Evolutionary conservation across 2,113 vertebrate genomes (phyloP).

Genomic region (Ranitomeya variabilis): DNA sequence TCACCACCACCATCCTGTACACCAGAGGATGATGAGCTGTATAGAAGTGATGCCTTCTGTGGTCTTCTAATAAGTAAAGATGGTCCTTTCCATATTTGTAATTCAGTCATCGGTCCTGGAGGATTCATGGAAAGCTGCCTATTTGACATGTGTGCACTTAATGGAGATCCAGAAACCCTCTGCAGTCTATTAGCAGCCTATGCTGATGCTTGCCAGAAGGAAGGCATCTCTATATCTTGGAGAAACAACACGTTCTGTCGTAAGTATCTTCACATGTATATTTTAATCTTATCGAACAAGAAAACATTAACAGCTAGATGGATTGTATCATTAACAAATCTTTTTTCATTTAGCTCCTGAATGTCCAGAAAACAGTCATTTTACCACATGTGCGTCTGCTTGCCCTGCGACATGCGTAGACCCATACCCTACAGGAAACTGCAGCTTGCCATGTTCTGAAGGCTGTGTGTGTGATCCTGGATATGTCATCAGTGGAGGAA

Average conservation of each 20-base stretch:
- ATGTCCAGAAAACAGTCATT: slow-evolving; percentile 69
- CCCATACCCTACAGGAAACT: slow-evolving; percentile 64
- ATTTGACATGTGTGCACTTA: slow-evolving; percentile 71
- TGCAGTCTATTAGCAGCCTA: slow-evolving; percentile 69
- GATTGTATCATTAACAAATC: neutral
- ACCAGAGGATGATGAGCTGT: slow-evolving; percentile 57
- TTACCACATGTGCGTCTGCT: slow-evolving; percentile 66
- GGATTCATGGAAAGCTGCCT: slow-evolving; percentile 72
- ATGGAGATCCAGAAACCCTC: slow-evolving; percentile 60
- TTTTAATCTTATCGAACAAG: neutral
- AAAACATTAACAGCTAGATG: no score
- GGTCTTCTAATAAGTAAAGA: slow-evolving; percentile 67
- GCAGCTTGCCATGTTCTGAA: slow-evolving; percentile 64
- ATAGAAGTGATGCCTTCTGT: slow-evolving; percentile 68
- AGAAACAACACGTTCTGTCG: slow-evolving; percentile 73
- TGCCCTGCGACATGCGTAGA: slow-evolving; percentile 67
- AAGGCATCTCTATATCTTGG: slow-evolving; percentile 71
- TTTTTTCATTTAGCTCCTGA: slow-evolving; percentile 30
- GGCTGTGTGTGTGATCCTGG: slow-evolving; percentile 71
- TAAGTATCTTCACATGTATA: slow-evolving; percentile 64
- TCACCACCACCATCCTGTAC: slow-evolving; percentile 64
- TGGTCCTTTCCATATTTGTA: slow-evolving; percentile 71
- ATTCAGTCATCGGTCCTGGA: slow-evolving; percentile 62
- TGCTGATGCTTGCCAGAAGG: slow-evolving; percentile 67
- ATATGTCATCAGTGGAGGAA: slow-evolving; percentile 66